Evolutionary conservation across 1,140 invertebrate species (phyloP), one percentile per base, ranked within the genome.

Genomic region (Pseudomyrmex cubaensis): DNA sequence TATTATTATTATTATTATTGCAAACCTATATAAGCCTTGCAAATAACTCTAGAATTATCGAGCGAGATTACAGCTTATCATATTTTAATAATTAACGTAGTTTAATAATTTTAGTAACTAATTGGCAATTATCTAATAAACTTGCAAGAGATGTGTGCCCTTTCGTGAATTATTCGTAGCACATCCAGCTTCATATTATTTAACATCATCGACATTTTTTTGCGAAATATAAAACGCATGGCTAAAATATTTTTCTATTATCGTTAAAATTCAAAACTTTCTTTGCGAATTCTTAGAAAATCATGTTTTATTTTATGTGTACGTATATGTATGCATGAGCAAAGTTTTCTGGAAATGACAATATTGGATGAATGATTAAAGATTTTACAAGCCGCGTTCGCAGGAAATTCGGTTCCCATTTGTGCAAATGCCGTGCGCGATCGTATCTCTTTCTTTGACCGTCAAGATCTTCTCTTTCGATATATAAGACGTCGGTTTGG

Each of bases 401-500:
- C 17, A 20, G 69, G 5, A 84, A 87, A 82, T 66, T 48, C 22
- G 82, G 61, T 87, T 84, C 82, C 82, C 52, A 22, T n/a, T 64
- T n/a, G 61, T 35, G 64, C 25, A n/a, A 63, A 61, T 54, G 2
- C n/a, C 54, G 66, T 70, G 35, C 64, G 35, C 12, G 64, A 69
- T 13, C 22, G 46, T 12, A 48, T 67, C 61, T 74, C 70, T 84
- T 70, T 44, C 85, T 83, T 88, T 86, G 85, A 84, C 77, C 76
- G 77, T 69, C 44, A 25, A 75, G 17, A 67, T 84, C 82, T 64
- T 54, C 25, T 20, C 46, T 54, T 56, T 76, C 44, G n/a, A 50
- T 46, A 62, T 35, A 35, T 73, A 75, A 62, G 48, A 22, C 57
- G 48, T 56, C 50, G 78, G 82, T 90, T 90, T 90, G 84, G 90